Conservation (phyloP, 2,888 invertebrate genomes). For the Diploptera punctata region DNA sequence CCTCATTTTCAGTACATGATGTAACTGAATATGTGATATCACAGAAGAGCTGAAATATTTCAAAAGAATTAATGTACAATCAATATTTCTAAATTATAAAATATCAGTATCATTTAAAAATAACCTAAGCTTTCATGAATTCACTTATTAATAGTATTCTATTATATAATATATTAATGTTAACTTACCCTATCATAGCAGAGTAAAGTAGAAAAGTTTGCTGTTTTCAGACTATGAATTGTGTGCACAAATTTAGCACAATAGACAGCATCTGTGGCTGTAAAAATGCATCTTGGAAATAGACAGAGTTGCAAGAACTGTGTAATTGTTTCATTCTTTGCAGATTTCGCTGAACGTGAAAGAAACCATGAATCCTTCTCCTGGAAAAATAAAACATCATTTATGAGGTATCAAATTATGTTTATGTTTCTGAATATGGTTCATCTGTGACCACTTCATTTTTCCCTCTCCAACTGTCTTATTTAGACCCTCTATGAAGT, state of each 20-base stretch:
- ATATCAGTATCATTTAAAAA: too few species aligned
- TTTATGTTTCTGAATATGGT: too few species aligned
- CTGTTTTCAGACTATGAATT: slow-evolving; percentile 92
- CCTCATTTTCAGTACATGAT: slow-evolving; percentile 98
- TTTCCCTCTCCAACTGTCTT: too few species aligned
- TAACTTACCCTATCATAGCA: slow-evolving; percentile 92
- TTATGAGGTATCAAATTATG: too few species aligned
- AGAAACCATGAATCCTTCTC: slow-evolving; percentile 89
- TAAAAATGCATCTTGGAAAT: slow-evolving; percentile 96
- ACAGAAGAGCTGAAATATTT: slow-evolving; percentile 84
- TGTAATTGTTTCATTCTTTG: slow-evolving; percentile 96
- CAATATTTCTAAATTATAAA: too few species aligned
- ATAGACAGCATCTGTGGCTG: slow-evolving; percentile 94
- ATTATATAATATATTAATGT: too few species aligned
- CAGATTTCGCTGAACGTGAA: slow-evolving; percentile 82
- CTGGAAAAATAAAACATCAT: slow-evolving; percentile 57
- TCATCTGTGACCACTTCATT: too few species aligned
- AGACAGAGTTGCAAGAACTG: slow-evolving; percentile 95
- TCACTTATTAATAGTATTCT: too few species aligned
- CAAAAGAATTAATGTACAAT: slow-evolving; percentile 22
- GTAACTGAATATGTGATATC: slow-evolving; percentile 98
- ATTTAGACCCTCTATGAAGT: too few species aligned
- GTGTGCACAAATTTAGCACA: slow-evolving; percentile 97
- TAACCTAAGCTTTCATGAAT: too few species aligned
- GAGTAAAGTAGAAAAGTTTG: slow-evolving; percentile 96